A percentile compares a stretch with the other conserved stretches of the same genome.
Evolutionary conservation across 2,113 vertebrate species (phyloP).

Genomic region (Cephalopholis sonnerati): DNA sequence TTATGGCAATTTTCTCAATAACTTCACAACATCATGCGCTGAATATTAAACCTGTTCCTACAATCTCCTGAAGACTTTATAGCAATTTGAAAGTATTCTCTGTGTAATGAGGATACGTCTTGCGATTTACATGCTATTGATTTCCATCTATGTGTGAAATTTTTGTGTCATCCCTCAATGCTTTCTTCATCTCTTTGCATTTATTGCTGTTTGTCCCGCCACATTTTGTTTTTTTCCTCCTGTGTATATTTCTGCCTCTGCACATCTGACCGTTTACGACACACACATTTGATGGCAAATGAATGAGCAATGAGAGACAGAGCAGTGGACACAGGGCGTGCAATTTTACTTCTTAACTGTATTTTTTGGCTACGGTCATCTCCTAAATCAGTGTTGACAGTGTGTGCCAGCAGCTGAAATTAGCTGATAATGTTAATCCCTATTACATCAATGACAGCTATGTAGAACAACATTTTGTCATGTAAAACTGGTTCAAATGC

Average conservation of each 20-base stretch:
- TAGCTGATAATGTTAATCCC: conserved; percentile 58
- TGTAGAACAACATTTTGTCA: conserved; percentile 44
- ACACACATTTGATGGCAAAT: conserved; percentile 12
- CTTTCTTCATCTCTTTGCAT: conserved; percentile 15
- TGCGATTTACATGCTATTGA: conserved; percentile 41
- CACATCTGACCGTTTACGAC: conserved; percentile 31
- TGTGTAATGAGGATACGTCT: conserved; percentile 31
- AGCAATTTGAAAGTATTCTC: conserved; percentile 25
- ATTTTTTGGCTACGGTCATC: conserved; percentile 33
- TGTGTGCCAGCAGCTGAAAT: conserved; percentile 59
- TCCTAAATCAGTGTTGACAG: conserved; percentile 57
- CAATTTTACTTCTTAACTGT: conserved; percentile 1
- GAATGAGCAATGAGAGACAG: neutral
- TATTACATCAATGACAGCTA: conserved; percentile 55
- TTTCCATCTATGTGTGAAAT: conserved; percentile 49
- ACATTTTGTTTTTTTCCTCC: neutral
- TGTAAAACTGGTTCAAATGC: conserved; percentile 48
- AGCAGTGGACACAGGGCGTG: neutral
- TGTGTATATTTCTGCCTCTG: neutral
- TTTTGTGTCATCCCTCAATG: conserved; percentile 23
- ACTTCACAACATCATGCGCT: neutral
- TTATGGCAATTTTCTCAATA: conserved; percentile 1
- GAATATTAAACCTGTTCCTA: conserved; percentile 20
- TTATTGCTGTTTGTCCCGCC: neutral
- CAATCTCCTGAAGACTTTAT: neutral